Evolutionary conservation across 1,140 invertebrate genomes (phyloP), one percentile per base, ranked within the genome.

Genomic region (Penaeus vannamei): DNA sequence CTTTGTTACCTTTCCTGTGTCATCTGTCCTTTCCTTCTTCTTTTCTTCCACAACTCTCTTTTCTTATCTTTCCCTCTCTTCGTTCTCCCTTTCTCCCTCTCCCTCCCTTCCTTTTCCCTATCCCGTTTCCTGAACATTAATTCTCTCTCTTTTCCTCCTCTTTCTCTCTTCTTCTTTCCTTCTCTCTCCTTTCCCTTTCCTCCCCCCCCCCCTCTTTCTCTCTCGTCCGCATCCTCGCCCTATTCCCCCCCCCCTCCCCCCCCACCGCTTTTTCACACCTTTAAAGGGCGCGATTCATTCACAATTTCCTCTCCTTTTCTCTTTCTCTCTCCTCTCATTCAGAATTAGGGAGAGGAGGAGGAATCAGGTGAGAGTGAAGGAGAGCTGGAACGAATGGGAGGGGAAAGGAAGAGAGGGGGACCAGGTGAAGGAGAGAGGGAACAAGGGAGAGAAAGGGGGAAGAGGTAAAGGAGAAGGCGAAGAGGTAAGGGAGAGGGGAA

Each of bases 111-210:
- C 42, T 0, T 53, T 23, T 46, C 53, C 42, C 36, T 23, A 12
- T 22, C 36, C 42, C 22, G 23, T 23, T 23, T n/a, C 23, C 46
- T n/a, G 17, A 12, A 14, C 29, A 19, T 36, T 32, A 19, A 4
- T 84, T n/a, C 42, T 29, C 42, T n/a, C n/a, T 12, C 26, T 23
- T 85, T 32, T 53, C 22, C n/a, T 32, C 69, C 83, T 69, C 32
- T 69, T 29, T 85, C 62, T 69, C 64, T 69, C 83, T 85, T 62
- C 69, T n/a, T 85, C 62, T 85, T 26, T 69, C 83, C 69, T 62
- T 69, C 62, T 85, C 32, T 69, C 62, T 69, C 64, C 69, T 62
- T 69, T 62, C 69, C 64, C 42, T 62, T 69, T 62, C 69, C 83
- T 85, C 64, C 19, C 42, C 23, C 32, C 23, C 83, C 69, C 42